Conservation (phyloP, 2,888 invertebrate species). For the Athrips mouffetella region DNA sequence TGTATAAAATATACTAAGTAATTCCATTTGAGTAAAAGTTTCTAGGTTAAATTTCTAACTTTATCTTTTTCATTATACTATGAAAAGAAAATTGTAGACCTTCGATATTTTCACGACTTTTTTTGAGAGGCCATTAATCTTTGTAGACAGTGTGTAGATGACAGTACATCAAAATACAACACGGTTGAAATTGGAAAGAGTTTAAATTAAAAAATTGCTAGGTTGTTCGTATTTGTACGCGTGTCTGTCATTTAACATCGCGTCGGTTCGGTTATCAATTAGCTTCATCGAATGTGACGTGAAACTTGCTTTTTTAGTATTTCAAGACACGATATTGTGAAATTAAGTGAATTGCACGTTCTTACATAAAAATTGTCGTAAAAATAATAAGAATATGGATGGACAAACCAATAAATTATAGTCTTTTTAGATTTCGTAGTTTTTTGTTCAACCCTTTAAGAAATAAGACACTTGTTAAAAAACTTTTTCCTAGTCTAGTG, state of each 20-base stretch:
- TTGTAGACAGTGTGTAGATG: background rate
- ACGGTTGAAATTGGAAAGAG: background rate
- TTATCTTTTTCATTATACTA: too few relatives aligned
- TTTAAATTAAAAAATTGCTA: background rate
- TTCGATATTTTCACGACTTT: background rate
- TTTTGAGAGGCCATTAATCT: background rate
- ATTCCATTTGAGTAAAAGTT: background rate
- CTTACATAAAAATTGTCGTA: too few relatives aligned
- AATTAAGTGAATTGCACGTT: background rate
- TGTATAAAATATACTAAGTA: background rate
- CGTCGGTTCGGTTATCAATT: slow-evolving; percentile 34
- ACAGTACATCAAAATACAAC: background rate
- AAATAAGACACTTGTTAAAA: too few relatives aligned
- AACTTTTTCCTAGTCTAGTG: too few relatives aligned
- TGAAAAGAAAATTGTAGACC: too few relatives aligned
- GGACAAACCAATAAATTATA: too few relatives aligned
- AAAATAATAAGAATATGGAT: too few relatives aligned
- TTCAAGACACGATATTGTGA: background rate
- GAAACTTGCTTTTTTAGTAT: slow-evolving; percentile 3
- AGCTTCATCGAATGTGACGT: slow-evolving; percentile 18
- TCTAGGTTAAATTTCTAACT: too few relatives aligned
- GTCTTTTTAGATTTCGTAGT: too few relatives aligned
- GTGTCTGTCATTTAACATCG: slow-evolving; percentile 8
- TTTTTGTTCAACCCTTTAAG: too few relatives aligned
- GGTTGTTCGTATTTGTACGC: background rate